Conservation (phyloP, 1,140 invertebrate species). For the Trichogramma pretiosum region DNA sequence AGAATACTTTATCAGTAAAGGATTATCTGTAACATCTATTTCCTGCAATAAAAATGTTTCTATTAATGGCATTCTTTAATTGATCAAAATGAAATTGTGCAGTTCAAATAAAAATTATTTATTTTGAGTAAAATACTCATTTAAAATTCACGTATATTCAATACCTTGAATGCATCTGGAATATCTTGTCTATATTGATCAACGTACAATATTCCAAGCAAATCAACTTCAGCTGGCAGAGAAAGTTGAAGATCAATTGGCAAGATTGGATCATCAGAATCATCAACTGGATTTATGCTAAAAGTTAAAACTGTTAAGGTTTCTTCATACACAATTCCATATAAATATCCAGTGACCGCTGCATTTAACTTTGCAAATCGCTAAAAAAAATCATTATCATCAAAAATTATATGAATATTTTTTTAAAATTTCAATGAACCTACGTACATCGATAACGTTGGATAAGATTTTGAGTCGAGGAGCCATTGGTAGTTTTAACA, state of each 20-base stretch:
- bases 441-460: conserved; percentile 31
- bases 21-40: conserved; percentile 69
- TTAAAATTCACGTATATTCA: too few species aligned
- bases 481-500: too few species aligned
- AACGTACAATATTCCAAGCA: conserved; percentile 62
- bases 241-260: conserved; percentile 53
- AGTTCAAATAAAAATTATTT: neutral
- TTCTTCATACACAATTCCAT: conserved; percentile 63
- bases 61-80: conserved; percentile 6
- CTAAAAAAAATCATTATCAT: conserved; percentile 44
- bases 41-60: too few species aligned
- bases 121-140: conserved; percentile 10
- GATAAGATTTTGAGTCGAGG: conserved; percentile 32
- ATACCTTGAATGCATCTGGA: conserved; percentile 55
- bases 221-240: conserved; percentile 64
- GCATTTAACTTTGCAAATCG: conserved; percentile 49
- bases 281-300: conserved; percentile 44
- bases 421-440: neutral
- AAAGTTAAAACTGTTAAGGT: conserved; percentile 59
- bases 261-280: conserved; percentile 48
- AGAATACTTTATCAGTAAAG: conserved; percentile 55
- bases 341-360: conserved; percentile 57
- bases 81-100: conserved; percentile 1
- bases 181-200: conserved; percentile 49
- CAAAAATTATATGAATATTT: conserved; percentile 1